A percentile compares a stretch with the other conserved stretches of the same genome.
phyloP scores from a whole-genome alignment of 2,888 invertebrate species.

The Automeris io region DNA sequence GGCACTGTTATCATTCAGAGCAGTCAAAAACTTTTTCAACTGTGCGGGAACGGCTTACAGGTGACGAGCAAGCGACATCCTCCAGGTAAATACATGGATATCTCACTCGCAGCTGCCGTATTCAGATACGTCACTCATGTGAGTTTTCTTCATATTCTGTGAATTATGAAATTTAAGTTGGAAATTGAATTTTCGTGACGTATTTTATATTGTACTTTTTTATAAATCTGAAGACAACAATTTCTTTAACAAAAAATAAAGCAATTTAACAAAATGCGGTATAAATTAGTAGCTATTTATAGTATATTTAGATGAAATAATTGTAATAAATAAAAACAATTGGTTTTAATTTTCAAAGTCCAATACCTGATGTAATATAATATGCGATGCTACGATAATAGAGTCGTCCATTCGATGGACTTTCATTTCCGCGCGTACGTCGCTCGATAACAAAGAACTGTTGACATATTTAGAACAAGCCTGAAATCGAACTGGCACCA shows the following conservation, averaged over 20 bases:
- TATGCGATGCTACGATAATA: constrained; percentile 63
- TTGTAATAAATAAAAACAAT: constrained; percentile 11
- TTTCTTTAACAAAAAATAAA: no score
- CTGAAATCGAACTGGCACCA: constrained; percentile 67
- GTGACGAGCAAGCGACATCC: constrained; percentile 46
- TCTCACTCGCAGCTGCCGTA: constrained; percentile 43
- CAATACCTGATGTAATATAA: constrained; percentile 39
- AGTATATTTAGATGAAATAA: no score
- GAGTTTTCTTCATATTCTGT: constrained; percentile 49
- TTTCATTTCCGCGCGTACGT: constrained; percentile 74
- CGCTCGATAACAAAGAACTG: constrained; percentile 72
- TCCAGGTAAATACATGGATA: constrained; percentile 47
- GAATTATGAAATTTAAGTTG: constrained; percentile 40
- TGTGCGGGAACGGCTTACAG: constrained; percentile 48
- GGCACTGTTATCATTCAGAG: constrained; percentile 42
- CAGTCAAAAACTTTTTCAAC: constrained; percentile 63
- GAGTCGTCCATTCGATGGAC: constrained; percentile 61
- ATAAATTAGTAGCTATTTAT: no score
- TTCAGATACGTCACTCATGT: constrained; percentile 65
- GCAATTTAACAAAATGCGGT: no score
- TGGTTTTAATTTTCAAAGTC: constrained; percentile 33
- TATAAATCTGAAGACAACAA: no score
- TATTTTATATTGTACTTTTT: no score
- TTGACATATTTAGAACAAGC: constrained; percentile 77
- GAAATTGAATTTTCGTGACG: constrained; percentile 30